Percentiles rank a stretch among this genome's conserved stretches.
Evolutionary conservation across 2,797 vertebrate species (phyloP).

Genomic region (Eulemur rubriventer): DNA sequence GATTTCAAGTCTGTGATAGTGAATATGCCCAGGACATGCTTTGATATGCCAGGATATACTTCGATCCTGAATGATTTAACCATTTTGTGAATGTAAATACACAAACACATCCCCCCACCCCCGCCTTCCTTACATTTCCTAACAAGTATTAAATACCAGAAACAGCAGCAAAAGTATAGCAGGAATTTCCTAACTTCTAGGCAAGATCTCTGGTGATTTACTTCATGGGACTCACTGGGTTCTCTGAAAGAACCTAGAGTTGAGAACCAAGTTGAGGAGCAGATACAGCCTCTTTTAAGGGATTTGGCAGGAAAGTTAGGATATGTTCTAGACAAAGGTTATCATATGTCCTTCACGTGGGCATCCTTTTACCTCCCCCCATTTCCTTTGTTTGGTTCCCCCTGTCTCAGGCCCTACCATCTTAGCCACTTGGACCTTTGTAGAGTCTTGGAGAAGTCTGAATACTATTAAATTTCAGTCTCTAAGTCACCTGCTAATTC

Average conservation of each 20-base stretch:
- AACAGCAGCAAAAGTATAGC: neutral
- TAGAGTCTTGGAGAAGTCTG: neutral
- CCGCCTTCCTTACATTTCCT: neutral
- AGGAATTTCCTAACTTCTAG: neutral
- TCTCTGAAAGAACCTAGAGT: neutral
- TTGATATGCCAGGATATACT: neutral
- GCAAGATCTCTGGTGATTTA: neutral
- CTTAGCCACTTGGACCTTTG: neutral
- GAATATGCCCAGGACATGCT: neutral
- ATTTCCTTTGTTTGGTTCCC: neutral
- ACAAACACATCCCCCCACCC: neutral
- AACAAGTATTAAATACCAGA: neutral
- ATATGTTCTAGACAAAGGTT: neutral
- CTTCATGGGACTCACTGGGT: neutral
- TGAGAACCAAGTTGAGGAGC: neutral
- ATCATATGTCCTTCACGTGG: neutral
- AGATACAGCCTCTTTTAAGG: neutral
- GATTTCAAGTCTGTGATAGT: neutral
- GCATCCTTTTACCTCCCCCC: neutral
- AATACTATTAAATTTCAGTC: neutral
- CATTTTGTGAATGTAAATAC: neutral
- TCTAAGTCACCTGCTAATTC: neutral
- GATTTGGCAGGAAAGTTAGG: neutral
- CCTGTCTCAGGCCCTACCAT: neutral
- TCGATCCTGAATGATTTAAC: neutral